These are phyloP conservation scores for Zaprionus gabonicus DNA, from an alignment of 1,140 invertebrate species.

Conservation along the genomic window DNA sequence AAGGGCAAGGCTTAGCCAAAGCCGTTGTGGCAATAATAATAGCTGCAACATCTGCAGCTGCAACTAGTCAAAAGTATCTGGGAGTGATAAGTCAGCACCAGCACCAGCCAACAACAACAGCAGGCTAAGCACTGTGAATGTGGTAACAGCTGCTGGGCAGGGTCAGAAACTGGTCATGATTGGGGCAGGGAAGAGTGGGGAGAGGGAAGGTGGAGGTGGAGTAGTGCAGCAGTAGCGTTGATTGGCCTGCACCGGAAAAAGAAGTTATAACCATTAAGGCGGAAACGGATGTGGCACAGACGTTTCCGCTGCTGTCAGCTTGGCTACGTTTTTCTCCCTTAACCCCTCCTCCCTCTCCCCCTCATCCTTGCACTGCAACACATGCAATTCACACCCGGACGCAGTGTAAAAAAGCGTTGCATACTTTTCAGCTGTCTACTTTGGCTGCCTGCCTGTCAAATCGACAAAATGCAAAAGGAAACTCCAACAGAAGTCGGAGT, in stretches of 20 bases:
- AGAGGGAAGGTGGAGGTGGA: background rate
- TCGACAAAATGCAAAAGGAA: conserved; percentile 52
- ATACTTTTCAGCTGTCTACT: conserved; percentile 56
- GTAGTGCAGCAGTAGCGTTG: conserved; percentile 50
- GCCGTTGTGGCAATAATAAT: conserved; percentile 48
- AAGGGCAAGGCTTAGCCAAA: conserved; percentile 46
- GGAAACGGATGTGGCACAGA: conserved; percentile 79
- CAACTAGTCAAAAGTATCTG: conserved; percentile 58
- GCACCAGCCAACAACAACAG: conserved; percentile 47
- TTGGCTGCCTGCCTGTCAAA: conserved; percentile 63
- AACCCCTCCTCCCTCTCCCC: background rate
- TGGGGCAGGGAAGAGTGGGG: background rate
- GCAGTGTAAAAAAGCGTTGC: conserved; percentile 35
- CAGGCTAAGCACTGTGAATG: conserved; percentile 38
- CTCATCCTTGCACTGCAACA: conserved; percentile 8
- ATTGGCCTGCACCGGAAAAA: conserved; percentile 78
- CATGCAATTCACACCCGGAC: conserved; percentile 48
- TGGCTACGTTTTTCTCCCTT: background rate
- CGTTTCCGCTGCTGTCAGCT: conserved; percentile 63
- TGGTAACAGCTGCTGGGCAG: conserved; percentile 62
- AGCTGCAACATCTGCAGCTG: conserved; percentile 44
- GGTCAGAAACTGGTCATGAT: background rate
- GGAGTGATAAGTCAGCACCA: conserved; percentile 61
- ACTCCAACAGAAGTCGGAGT: conserved; percentile 16
- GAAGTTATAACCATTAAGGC: conserved; percentile 80